Conservation (phyloP, 2,797 vertebrate genomes). For the Ibycter americanus region DNA sequence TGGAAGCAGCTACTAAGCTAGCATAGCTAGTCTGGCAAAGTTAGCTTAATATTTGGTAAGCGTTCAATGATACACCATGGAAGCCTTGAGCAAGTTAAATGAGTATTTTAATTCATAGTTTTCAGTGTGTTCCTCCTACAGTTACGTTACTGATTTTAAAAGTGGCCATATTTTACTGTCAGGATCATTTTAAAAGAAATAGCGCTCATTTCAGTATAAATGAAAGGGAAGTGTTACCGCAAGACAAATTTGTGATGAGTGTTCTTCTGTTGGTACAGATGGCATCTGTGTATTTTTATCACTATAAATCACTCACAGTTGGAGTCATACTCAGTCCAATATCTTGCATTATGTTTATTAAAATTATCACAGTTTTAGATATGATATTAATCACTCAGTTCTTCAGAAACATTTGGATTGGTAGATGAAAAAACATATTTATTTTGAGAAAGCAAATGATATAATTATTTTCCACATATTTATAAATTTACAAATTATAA, state of each 20-base stretch:
- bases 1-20: background rate
- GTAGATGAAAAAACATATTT: slow-evolving; percentile 50
- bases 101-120: slow-evolving; percentile 15
- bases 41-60: background rate
- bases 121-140: background rate
- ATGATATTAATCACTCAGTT: background rate
- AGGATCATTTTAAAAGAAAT: background rate
- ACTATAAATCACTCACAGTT: slow-evolving; percentile 61
- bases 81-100: background rate
- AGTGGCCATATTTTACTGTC: slow-evolving; percentile 39
- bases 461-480: slow-evolving; percentile 31
- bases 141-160: slow-evolving; percentile 7
- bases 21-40: background rate
- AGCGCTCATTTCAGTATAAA: background rate
- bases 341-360: slow-evolving; percentile 59
- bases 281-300: slow-evolving; percentile 73
- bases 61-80: background rate
- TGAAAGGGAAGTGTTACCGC: slow-evolving; percentile 44
- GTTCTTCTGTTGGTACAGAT: slow-evolving; percentile 69
- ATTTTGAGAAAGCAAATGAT: slow-evolving; percentile 63
- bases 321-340: slow-evolving; percentile 48
- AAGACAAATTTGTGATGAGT: slow-evolving; percentile 31
- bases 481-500: background rate
- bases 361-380: slow-evolving; percentile 58
- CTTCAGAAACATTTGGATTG: slow-evolving; percentile 49